Percentiles rank a stretch among this genome's conserved stretches.
phyloP scores from a whole-genome alignment of 1,140 invertebrate species.

The Belonocnema kinseyi region DNA sequence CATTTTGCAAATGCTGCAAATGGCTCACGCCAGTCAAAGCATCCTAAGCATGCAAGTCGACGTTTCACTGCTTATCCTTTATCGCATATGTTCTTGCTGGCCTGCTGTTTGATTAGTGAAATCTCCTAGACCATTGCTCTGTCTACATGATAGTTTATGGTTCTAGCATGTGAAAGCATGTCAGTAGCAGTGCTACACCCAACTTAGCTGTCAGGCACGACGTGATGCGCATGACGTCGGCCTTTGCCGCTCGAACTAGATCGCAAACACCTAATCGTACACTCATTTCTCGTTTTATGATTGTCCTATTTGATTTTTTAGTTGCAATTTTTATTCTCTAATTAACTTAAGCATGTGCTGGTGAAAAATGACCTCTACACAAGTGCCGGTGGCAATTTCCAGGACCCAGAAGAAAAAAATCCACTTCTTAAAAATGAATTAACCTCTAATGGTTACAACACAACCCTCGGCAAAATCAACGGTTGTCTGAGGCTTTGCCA shows the following conservation, averaged over 20 bases:
- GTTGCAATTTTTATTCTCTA: conserved; percentile 3
- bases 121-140: no score
- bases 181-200: no score
- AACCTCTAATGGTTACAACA: conserved; percentile 41
- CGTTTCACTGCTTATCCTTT: no score
- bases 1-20: no score
- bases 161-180: no score
- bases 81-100: no score
- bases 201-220: no score
- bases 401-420: conserved; percentile 36
- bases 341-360: conserved; percentile 6
- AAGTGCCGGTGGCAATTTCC: conserved; percentile 42
- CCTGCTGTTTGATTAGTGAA: no score
- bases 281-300: background rate
- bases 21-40: no score
- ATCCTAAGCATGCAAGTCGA: no score
- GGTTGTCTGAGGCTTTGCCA: conserved; percentile 69
- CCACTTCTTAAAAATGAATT: conserved; percentile 44
- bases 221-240: conserved; percentile 30
- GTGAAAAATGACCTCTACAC: conserved; percentile 45
- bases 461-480: conserved; percentile 50
- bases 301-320: conserved; percentile 32
- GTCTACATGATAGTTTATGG: no score
- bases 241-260: no score
- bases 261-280: background rate